Evolutionary conservation across 2,113 vertebrate species (phyloP), one percentile per base, ranked within the genome.

Genomic region (Nerophis lumbriciformis): DNA sequence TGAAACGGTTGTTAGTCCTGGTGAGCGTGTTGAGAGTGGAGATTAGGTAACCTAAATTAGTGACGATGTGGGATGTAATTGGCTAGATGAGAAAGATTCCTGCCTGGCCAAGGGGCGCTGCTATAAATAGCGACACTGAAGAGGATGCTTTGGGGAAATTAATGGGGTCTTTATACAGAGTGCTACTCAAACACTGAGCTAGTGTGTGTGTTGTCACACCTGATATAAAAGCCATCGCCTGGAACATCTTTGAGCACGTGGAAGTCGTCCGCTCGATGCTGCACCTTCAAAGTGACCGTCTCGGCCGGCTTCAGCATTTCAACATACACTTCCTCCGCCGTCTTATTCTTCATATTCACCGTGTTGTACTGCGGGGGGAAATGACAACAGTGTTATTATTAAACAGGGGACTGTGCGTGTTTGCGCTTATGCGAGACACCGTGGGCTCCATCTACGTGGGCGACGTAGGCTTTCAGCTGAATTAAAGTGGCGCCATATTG

Each of bases 221-320:
- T 93, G 88, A 98, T 92, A 72, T 94, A 99, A 91, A 99, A 99
- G 72, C 94, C 93, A 78, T 99, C 97, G 42, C 95, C 95, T 48
- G 94, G 91, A 77, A 92, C 86, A 16, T 93, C 93, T 89, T 94
- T 97, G 82, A 95, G 83, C 77, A 83, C 86, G 85, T 73, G 90
- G 85, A 97, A 97, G 53, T 98, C 95, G 48, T 98, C 94, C 0
- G 92, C 87, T 53, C 91, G 93, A 73, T 95, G 92, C 53, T 99
- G 96, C 77, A 95, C 94, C 83, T 92, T 97, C 53, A 99, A 85
- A 39, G 88, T 93, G 66, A 95, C 82, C 0, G 91, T 84, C 73
- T 99, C 97, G 19, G 90, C 90, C 36, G 95, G 94, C 72, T 98
- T 99, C 73, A 99, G 80, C 96, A 98, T 95, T 87, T 99, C 96